Evolutionary conservation across 2,888 invertebrate species (phyloP).

Genomic region (Lasioglossum calceatum): DNA sequence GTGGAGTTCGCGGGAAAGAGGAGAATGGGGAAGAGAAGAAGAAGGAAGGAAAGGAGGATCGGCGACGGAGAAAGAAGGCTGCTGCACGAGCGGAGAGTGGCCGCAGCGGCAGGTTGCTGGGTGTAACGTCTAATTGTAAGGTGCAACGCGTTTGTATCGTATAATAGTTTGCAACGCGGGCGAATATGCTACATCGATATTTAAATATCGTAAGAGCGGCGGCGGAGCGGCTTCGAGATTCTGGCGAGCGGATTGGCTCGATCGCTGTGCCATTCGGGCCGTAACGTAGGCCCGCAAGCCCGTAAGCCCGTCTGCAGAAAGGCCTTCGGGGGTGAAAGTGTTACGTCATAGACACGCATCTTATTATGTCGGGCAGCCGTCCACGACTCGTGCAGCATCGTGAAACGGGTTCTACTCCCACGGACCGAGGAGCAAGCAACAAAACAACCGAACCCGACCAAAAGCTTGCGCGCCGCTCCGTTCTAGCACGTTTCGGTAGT

Average conservation of each 20-base stretch:
- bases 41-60: not conserved
- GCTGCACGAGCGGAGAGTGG: not conserved
- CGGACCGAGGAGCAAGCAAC: conserved; percentile 49
- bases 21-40: not conserved
- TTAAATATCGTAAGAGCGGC: not conserved
- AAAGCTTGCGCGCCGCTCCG: not conserved
- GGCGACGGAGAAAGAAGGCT: conserved; percentile 9
- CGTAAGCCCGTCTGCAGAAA: conserved; percentile 17
- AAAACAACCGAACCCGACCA: not conserved
- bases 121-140: not conserved
- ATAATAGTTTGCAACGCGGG: not conserved
- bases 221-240: not conserved
- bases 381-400: conserved; percentile 65
- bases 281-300: not conserved
- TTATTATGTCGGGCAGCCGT: conserved; percentile 76
- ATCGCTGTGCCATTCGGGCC: not conserved
- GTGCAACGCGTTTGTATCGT: not conserved
- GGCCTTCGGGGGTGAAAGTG: conserved; percentile 81
- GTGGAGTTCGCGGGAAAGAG: not conserved
- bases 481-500: not conserved
- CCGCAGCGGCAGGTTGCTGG: conserved; percentile 2
- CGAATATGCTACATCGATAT: not conserved
- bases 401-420: conserved; percentile 70
- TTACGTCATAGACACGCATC: conserved; percentile 80
- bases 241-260: not conserved